Evolutionary conservation across 2,888 invertebrate species (phyloP).

Genomic region (Sisyra terminalis): DNA sequence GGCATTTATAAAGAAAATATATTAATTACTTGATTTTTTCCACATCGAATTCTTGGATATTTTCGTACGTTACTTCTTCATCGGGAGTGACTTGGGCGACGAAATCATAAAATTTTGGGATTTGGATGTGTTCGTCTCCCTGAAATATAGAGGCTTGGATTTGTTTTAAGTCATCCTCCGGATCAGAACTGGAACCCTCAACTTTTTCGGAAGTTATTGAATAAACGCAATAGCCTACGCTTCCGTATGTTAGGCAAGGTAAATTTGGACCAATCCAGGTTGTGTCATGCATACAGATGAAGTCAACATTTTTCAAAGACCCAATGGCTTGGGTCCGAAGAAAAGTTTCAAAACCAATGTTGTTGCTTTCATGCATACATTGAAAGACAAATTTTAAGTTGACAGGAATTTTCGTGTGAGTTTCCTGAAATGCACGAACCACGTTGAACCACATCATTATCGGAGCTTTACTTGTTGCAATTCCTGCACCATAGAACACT

Average conservation of each 20-base stretch:
- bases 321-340: conserved; percentile 11
- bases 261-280: conserved; percentile 27
- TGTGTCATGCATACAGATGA: conserved; percentile 24
- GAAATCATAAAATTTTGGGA: conserved; percentile 21
- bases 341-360: conserved; percentile 24
- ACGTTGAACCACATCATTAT: conserved; percentile 28
- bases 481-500: conserved; percentile 25
- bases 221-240: conserved; percentile 17
- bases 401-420: conserved; percentile 24
- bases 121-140: conserved; percentile 20
- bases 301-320: conserved; percentile 24
- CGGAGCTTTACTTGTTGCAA: conserved; percentile 26
- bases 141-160: conserved; percentile 21
- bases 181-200: conserved; percentile 19
- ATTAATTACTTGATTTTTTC: conserved; percentile 22
- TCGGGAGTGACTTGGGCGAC: conserved; percentile 28
- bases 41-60: conserved; percentile 22
- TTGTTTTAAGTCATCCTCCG: conserved; percentile 24
- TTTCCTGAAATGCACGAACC: conserved; percentile 22
- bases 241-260: conserved; percentile 28
- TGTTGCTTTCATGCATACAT: conserved; percentile 25
- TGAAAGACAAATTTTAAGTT: conserved; percentile 29
- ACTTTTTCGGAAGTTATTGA: conserved; percentile 16
- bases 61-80: conserved; percentile 27
- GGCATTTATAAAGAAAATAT: too few species aligned